Base-by-base conservation (phyloP, 1,140 invertebrate genomes). In the Harpegnathos saltator region DNA sequence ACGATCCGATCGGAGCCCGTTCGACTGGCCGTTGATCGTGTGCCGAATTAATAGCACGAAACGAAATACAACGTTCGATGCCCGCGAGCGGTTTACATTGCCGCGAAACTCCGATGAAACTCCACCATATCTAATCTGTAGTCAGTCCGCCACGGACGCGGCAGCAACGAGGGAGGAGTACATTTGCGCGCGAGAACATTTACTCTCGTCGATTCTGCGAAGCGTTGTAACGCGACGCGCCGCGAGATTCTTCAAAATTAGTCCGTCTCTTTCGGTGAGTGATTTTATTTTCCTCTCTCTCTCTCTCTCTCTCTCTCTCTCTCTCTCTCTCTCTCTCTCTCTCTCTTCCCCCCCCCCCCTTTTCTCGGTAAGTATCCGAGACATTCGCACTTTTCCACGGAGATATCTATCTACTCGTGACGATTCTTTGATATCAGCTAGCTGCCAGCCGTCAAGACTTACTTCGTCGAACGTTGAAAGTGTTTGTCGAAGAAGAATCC, bases 1-100 rank as follows among this genome's bases (percentile, higher is more conserved):
- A 33, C 50, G 63, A 80, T 80, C 26, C 75, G 85, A 73, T 78
- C 48, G 56, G 73, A 24, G 4, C 38, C 9, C 38, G 38, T 75
- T 74, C 84, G 81, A 48, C 63, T 50, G 63, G 17, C 75, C 9
- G 7, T 56, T 29, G 58, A 38, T 71, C 65, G 29, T 26, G 44
- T 26, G 44, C 38, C 24, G 61, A 78, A 86, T 86, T 80, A 87
- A 84, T 54, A 52, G 73, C 38, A 63, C 50, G 54, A 72, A 83
- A 86, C 72, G 75, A 86, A 84, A 80, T 63, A 50, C 33, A 26
- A 19, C 22, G 38, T 44, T 44, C 54, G 62, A 50, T 63, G 19
- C 22, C 63, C 24, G 17, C 48, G 44, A 33, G 29, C 19, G 80
- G 52, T 22, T 26, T n/a, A 15, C 26, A 80, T 65, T 56, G 38